phyloP scores from a whole-genome alignment of 2,113 vertebrate genomes.

The Semicossyphus pulcher region DNA sequence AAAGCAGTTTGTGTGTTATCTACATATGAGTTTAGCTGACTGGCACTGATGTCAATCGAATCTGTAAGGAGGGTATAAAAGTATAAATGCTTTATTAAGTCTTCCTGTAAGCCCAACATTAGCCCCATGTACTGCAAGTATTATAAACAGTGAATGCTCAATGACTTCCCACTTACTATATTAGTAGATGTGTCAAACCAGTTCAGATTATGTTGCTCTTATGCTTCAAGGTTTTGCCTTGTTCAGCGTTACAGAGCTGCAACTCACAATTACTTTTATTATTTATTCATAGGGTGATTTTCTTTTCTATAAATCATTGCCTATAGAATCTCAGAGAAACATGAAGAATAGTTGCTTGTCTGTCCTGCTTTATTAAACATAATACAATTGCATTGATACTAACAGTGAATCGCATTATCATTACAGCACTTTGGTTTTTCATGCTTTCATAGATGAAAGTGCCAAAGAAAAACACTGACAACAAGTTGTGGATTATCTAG shows the following conservation, averaged over 20 bases:
- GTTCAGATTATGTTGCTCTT: background rate
- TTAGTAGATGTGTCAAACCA: background rate
- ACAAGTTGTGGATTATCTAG: background rate
- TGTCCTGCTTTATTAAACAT: too few species aligned
- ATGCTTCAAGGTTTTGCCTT: background rate
- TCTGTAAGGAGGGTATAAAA: too few species aligned
- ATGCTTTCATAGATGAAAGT: too few species aligned
- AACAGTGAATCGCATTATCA: background rate
- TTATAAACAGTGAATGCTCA: too few species aligned
- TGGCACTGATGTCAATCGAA: too few species aligned
- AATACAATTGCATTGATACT: background rate
- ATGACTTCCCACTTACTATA: too few species aligned
- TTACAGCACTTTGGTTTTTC: too few species aligned
- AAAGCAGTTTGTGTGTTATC: conserved; percentile 8
- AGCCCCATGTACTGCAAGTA: background rate
- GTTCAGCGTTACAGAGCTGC: too few species aligned
- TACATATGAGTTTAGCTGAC: background rate
- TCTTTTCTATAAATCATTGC: background rate
- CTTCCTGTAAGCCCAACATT: background rate
- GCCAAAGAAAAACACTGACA: background rate
- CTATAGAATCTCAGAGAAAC: background rate
- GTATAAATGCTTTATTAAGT: too few species aligned
- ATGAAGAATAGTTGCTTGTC: too few species aligned
- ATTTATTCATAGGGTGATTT: background rate
- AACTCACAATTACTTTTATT: background rate